Evolutionary conservation across 1,140 invertebrate genomes (phyloP), one percentile per base, ranked within the genome.

Genomic region (Palaemon carinicauda): DNA sequence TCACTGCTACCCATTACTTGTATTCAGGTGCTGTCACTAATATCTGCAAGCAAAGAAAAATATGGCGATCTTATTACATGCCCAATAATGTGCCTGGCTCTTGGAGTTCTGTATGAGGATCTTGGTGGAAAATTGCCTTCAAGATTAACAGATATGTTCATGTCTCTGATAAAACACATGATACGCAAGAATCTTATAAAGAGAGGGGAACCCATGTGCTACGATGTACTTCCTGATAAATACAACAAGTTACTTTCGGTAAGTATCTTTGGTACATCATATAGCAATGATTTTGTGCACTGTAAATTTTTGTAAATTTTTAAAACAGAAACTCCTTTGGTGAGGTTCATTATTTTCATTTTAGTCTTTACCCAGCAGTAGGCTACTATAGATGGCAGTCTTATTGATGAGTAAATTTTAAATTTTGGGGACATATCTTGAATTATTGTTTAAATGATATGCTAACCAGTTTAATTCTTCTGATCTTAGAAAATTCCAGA

Each of bases 11-110:
- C 21, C 77, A 56, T 27, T 56, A 5, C 19, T 24, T 52, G 14
- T 24, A 24, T 71, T 19, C 31, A 88, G 87, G 87, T 88, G 12
- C 51, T 88, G 51, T 88, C 87, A 0, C 69, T 88, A n/a, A 80
- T 88, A 27, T 54, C 75, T 50, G 77, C 82, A 12, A 88, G 82
- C 21, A 60, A 73, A 65, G 82, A 88, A 15, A 89, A 89, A 41
- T 89, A 89, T 71, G 85, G 91, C 7, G 87, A 92, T n/a, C 90
- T 93, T 27, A 92, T 92, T 2, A 91, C 92, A 81, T 93, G 93
- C 89, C 93, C 93, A 15, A 91, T 93, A 0, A 93, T 93, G 83
- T 94, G 93, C 91, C 90, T 93, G 27, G 91, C 92, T 87, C 91
- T 93, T 19, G 93, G 93, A 82, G 91, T 91, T 29, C 91, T 93